Conservation (phyloP, 2,113 vertebrate species). For the Chlamydotis undulata region DNA sequence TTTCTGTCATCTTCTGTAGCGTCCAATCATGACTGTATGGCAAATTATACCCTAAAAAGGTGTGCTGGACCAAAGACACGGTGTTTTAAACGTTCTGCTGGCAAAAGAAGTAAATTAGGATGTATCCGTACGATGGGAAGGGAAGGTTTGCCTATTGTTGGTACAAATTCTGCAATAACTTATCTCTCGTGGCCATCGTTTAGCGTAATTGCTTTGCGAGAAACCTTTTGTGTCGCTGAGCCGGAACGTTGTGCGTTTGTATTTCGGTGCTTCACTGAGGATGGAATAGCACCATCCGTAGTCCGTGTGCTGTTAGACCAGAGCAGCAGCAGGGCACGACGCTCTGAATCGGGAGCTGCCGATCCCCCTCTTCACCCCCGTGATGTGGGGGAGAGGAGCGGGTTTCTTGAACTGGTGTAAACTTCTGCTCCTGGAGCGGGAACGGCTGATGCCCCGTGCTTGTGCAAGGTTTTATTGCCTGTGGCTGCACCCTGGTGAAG, state of each 20-base stretch:
- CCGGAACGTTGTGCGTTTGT: neutral
- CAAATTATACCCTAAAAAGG: constrained; percentile 20
- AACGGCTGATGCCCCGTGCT: neutral
- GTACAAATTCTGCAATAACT: neutral
- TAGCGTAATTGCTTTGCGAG: constrained; percentile 12
- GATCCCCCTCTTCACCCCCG: neutral
- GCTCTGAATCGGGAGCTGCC: neutral
- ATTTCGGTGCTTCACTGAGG: constrained; percentile 22
- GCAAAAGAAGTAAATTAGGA: constrained; percentile 6
- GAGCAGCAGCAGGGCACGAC: neutral
- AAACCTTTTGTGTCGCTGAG: constrained; percentile 15
- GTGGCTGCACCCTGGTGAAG: neutral
- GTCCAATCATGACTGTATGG: neutral
- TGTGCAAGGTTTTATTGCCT: neutral
- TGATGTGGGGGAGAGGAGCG: neutral
- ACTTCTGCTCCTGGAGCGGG: neutral
- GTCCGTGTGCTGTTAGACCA: constrained; percentile 2
- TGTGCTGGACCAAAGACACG: neutral
- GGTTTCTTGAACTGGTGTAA: neutral
- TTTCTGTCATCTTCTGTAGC: neutral
- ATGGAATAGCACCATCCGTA: neutral
- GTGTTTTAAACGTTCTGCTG: neutral
- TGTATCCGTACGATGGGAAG: neutral
- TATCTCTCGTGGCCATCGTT: neutral
- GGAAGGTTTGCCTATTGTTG: neutral